phyloP scores from a whole-genome alignment of 2,888 invertebrate genomes.

The Drosophila anceps region DNA sequence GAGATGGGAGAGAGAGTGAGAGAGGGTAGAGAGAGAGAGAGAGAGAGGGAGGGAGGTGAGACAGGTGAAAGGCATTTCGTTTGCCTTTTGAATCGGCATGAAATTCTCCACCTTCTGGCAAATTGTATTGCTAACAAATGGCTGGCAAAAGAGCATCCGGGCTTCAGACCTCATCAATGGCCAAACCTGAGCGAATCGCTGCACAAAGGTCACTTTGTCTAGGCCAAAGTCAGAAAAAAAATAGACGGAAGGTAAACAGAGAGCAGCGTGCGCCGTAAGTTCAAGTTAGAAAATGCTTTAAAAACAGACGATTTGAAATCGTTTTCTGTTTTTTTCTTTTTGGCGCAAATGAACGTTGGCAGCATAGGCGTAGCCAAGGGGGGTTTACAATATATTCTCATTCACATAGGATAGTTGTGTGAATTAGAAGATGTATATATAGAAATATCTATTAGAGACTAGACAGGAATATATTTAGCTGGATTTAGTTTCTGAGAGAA shows the following conservation, averaged over 20 bases:
- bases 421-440: neutral
- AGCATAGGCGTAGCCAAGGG: neutral
- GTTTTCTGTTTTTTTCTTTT: too few relatives aligned
- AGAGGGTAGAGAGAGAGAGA: neutral
- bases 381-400: too few relatives aligned
- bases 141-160: conserved; percentile 29
- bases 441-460: neutral
- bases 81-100: conserved; percentile 67
- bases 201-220: conserved; percentile 76
- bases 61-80: conserved; percentile 61
- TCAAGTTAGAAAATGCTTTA: conserved; percentile 52
- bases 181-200: conserved; percentile 28
- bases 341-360: conserved; percentile 43
- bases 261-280: conserved; percentile 1
- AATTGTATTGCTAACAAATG: conserved; percentile 56
- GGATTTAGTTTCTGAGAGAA: neutral
- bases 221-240: conserved; percentile 22
- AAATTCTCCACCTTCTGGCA: conserved; percentile 48
- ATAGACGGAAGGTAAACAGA: conserved; percentile 19
- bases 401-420: neutral
- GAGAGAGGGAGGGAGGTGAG: neutral
- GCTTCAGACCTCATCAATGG: conserved; percentile 50
- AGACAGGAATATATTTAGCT: neutral
- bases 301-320: conserved; percentile 35
- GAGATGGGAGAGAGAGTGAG: neutral